Evolutionary conservation across 2,888 invertebrate species (phyloP).

Genomic region (Apotomis capreana): DNA sequence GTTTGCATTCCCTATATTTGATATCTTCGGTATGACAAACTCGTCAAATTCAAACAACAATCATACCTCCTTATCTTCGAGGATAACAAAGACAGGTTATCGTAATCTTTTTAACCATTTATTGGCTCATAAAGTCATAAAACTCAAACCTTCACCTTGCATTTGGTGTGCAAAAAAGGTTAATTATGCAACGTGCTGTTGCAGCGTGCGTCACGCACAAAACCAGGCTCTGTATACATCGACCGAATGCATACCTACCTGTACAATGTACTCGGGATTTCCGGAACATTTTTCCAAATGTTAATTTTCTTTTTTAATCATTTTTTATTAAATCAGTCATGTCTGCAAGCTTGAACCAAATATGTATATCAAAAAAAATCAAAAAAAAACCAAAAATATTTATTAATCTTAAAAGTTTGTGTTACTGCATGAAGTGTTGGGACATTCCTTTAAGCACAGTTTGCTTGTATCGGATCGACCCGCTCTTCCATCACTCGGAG

Average conservation of each 20-base stretch:
- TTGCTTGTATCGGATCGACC: too few species aligned
- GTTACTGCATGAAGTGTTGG: too few species aligned
- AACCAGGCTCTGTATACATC: constrained; percentile 19
- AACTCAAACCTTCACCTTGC: constrained; percentile 18
- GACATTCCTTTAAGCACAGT: too few species aligned
- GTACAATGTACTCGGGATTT: neutral
- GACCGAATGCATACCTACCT: neutral
- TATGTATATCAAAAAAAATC: too few species aligned
- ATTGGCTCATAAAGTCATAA: neutral
- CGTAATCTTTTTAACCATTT: neutral
- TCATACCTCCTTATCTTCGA: neutral
- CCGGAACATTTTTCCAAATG: too few species aligned
- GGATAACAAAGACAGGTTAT: neutral
- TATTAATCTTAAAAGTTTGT: too few species aligned
- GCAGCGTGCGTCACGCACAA: constrained; percentile 6
- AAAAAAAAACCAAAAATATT: too few species aligned
- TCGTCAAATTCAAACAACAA: neutral
- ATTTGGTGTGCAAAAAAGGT: constrained; percentile 22
- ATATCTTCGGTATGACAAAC: neutral
- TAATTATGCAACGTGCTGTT: constrained; percentile 14
- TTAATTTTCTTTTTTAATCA: too few species aligned
- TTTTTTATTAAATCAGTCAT: too few species aligned
- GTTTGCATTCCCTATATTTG: neutral
- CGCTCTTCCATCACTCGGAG: too few species aligned
- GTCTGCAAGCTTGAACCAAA: too few species aligned